phyloP scores from a whole-genome alignment of 2,888 invertebrate species.

The Orthosia gracilis region DNA sequence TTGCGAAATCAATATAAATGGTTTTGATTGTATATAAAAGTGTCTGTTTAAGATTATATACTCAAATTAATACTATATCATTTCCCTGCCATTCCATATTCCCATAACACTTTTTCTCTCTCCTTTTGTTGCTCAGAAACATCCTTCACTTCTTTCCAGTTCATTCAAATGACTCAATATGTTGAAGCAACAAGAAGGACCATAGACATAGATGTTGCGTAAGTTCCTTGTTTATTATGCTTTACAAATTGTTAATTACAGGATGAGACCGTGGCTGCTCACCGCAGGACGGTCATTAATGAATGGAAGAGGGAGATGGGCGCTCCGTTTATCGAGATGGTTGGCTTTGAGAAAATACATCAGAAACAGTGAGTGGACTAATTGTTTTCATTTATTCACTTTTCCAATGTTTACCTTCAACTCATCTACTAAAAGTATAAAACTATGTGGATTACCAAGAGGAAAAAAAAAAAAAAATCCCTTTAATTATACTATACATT shows the following conservation, averaged over 20 bases:
- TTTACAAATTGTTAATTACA: conserved; percentile 67
- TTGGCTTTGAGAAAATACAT: conserved; percentile 96
- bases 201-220: conserved; percentile 46
- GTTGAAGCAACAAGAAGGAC: conserved; percentile 50
- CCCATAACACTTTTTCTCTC: background rate
- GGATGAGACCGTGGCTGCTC: conserved; percentile 92
- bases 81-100: background rate
- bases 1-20: too few species aligned
- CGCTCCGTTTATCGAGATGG: conserved; percentile 96
- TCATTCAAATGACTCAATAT: conserved; percentile 45
- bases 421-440: too few species aligned
- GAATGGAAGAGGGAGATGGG: conserved; percentile 94
- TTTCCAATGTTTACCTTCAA: too few species aligned
- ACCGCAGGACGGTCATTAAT: conserved; percentile 90
- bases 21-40: too few species aligned
- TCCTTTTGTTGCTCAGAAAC: conserved; percentile 7
- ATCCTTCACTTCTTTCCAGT: conserved; percentile 48
- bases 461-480: too few species aligned
- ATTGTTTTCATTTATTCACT: too few species aligned
- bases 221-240: conserved; percentile 33
- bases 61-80: too few species aligned
- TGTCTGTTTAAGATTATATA: too few species aligned
- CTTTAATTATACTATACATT: too few species aligned
- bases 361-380: conserved; percentile 87
- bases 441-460: too few species aligned